Conservation (phyloP, 2,797 vertebrate genomes). For the Bryconaethiops microstoma region DNA sequence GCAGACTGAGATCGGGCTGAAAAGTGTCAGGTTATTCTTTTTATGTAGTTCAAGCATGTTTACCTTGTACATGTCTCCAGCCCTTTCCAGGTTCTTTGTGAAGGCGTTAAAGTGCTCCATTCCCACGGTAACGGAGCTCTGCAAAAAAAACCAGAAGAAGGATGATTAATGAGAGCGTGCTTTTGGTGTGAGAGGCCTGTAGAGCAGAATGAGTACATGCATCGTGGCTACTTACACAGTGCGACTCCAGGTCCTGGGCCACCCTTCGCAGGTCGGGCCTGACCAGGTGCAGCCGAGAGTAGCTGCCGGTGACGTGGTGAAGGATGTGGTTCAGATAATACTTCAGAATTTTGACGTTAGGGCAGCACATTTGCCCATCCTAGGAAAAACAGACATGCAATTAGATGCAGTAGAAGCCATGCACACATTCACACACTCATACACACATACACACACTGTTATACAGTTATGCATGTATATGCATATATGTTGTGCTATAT, state of each 20-base stretch:
- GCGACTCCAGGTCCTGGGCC: conserved; percentile 63
- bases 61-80: conserved; percentile 44
- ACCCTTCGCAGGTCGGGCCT: conserved; percentile 69
- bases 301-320: conserved; percentile 46
- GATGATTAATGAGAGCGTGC: background rate
- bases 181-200: background rate
- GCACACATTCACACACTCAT: background rate
- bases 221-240: conserved; percentile 68
- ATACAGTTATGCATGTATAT: background rate
- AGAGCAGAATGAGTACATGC: background rate
- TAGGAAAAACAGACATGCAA: conserved; percentile 47
- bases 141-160: background rate
- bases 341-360: conserved; percentile 77
- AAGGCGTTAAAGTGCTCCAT: conserved; percentile 67
- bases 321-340: conserved; percentile 73
- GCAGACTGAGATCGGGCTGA: background rate
- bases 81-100: conserved; percentile 74
- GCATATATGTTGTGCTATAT: too few species aligned
- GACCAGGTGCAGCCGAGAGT: conserved; percentile 66
- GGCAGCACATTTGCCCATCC: conserved; percentile 74
- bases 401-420: background rate
- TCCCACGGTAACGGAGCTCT: conserved; percentile 19
- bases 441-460: background rate
- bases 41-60: background rate
- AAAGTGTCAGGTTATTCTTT: too few species aligned